Percentiles rank a stretch among this genome's conserved stretches.
phyloP scores from a whole-genome alignment of 2,113 vertebrate genomes.

The Peromyscus maniculatus region DNA sequence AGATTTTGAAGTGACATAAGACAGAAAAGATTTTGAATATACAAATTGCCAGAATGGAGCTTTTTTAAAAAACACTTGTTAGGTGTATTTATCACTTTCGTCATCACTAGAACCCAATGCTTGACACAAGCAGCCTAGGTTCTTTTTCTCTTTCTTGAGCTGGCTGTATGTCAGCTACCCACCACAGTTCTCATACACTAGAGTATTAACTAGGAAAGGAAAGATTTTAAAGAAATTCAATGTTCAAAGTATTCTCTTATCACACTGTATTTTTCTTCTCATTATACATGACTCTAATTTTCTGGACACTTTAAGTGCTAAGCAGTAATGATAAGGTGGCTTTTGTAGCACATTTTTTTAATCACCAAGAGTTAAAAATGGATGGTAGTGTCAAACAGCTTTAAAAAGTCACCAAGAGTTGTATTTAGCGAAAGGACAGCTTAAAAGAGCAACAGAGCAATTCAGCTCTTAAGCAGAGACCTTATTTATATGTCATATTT shows the following conservation, averaged over 20 bases:
- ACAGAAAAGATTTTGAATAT: conserved; percentile 19
- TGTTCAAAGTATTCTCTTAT: conserved; percentile 54
- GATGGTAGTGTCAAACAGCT: not conserved
- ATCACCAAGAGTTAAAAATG: conserved; percentile 57
- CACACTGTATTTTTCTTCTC: not conserved
- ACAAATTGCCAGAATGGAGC: not conserved
- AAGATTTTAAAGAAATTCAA: conserved; percentile 18
- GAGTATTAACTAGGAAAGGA: not conserved
- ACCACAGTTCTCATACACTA: not conserved
- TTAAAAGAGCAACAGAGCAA: conserved; percentile 72
- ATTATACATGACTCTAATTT: conserved; percentile 41
- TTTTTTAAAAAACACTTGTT: conserved; percentile 36
- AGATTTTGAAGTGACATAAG: conserved; percentile 2
- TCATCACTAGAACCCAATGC: not conserved
- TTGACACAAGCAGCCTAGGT: not conserved
- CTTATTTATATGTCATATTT: conserved; percentile 77
- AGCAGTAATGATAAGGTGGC: conserved; percentile 30
- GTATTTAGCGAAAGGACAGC: conserved; percentile 36
- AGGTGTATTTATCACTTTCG: not conserved
- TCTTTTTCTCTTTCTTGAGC: not conserved
- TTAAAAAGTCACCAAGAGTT: conserved; percentile 68
- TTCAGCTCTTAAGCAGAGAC: conserved; percentile 70
- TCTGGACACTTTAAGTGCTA: conserved; percentile 9
- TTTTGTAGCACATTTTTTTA: conserved; percentile 45
- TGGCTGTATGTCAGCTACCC: not conserved